Percentiles rank a stretch among this genome's conserved stretches.
Evolutionary conservation across 2,113 vertebrate species (phyloP).

Genomic region (Okapia johnstoni): DNA sequence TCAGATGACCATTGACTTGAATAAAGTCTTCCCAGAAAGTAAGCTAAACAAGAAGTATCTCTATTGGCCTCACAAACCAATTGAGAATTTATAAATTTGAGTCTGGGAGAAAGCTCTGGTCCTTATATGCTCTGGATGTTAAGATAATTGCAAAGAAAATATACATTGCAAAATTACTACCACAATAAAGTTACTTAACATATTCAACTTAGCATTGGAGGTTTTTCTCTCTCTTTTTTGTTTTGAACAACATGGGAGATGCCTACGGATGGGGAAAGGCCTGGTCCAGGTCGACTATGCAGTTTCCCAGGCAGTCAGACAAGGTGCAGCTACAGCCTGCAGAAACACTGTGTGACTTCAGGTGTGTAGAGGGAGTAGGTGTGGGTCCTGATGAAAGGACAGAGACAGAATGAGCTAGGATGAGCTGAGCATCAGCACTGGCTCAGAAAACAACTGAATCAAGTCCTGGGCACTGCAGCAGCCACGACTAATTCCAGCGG

Average conservation of each 20-base stretch:
- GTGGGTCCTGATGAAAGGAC: not conserved
- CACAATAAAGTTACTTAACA: not conserved
- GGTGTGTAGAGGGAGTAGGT: not conserved
- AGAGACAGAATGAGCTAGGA: not conserved
- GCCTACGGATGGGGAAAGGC: not conserved
- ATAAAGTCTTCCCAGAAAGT: slow-evolving; percentile 89
- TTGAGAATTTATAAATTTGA: slow-evolving; percentile 85
- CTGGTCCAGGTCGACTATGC: not conserved
- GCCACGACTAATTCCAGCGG: not conserved
- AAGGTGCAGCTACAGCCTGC: not conserved
- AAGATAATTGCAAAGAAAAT: not conserved
- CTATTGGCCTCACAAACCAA: slow-evolving; percentile 92
- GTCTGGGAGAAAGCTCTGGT: not conserved
- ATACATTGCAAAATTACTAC: not conserved
- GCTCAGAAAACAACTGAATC: not conserved
- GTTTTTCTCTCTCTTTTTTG: not conserved
- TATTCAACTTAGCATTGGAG: not conserved
- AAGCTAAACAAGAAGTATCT: slow-evolving; percentile 91
- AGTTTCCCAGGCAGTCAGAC: not conserved
- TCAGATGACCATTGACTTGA: slow-evolving; percentile 90
- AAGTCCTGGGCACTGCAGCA: not conserved
- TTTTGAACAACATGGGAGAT: not conserved
- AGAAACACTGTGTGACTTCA: not conserved
- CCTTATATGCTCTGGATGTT: not conserved
- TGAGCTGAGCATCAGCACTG: not conserved